Percentiles rank a stretch among this genome's conserved stretches.
phyloP scores from a whole-genome alignment of 2,888 invertebrate genomes.

The Tiliacea aurago region DNA sequence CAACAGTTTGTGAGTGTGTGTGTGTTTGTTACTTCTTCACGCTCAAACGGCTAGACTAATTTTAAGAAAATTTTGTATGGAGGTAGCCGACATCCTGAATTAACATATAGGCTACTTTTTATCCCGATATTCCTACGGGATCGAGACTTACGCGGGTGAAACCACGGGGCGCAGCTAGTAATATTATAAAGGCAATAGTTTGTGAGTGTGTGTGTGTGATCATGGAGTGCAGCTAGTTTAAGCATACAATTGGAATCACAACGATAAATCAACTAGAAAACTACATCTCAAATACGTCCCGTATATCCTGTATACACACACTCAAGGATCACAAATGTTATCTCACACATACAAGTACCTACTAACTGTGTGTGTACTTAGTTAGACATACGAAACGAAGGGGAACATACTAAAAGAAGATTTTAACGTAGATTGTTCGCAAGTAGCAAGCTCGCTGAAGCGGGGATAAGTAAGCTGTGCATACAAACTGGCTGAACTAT shows the following conservation, averaged over 20 bases:
- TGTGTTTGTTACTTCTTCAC: too few relatives aligned
- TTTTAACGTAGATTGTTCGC: constrained; percentile 59
- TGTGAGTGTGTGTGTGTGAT: too few relatives aligned
- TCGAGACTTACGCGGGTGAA: too few relatives aligned
- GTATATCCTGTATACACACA: neutral
- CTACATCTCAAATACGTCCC: constrained; percentile 11
- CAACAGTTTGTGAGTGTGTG: too few relatives aligned
- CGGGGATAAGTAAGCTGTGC: constrained; percentile 55
- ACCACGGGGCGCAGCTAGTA: too few relatives aligned
- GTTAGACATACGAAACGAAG: constrained; percentile 18
- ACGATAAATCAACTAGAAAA: neutral
- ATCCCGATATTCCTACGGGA: too few relatives aligned
- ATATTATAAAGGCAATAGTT: too few relatives aligned
- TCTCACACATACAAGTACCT: constrained; percentile 10
- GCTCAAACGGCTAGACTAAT: too few relatives aligned
- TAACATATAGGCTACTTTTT: too few relatives aligned
- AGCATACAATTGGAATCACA: neutral
- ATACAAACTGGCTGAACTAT: constrained; percentile 50
- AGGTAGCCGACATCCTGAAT: too few relatives aligned
- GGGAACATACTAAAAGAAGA: constrained; percentile 47
- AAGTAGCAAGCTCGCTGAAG: constrained; percentile 38
- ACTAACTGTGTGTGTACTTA: neutral
- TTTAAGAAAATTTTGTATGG: too few relatives aligned
- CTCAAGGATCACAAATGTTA: constrained; percentile 11
- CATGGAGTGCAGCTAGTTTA: too few relatives aligned